Evolutionary conservation across 2,113 vertebrate genomes (phyloP).

Genomic region (Colossoma macropomum): DNA sequence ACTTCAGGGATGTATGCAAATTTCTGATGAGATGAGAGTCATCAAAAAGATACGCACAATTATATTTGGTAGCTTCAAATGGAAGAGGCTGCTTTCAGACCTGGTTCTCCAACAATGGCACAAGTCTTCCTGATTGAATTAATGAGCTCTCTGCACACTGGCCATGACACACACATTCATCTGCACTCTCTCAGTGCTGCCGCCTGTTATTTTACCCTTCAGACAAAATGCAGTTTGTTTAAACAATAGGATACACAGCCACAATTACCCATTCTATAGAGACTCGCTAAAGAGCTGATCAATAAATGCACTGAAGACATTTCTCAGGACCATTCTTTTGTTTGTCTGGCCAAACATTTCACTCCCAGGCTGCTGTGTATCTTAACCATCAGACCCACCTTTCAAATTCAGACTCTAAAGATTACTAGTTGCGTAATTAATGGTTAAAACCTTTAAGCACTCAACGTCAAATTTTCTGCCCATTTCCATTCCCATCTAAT

Average conservation of each 20-base stretch:
- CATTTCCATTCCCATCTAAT: no score
- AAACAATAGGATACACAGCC: constrained; percentile 77
- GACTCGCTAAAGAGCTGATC: constrained; percentile 79
- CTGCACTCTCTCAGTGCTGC: constrained; percentile 63
- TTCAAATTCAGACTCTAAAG: constrained; percentile 2
- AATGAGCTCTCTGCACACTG: constrained; percentile 56
- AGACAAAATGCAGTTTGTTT: constrained; percentile 73
- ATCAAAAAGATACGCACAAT: constrained; percentile 78
- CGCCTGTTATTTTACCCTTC: constrained; percentile 66
- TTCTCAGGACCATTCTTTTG: constrained; percentile 61
- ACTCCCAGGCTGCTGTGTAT: constrained; percentile 39
- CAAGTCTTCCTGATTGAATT: constrained; percentile 49
- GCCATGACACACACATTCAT: constrained; percentile 62
- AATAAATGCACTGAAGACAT: constrained; percentile 76
- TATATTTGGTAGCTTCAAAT: constrained; percentile 76
- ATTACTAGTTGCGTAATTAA: neutral
- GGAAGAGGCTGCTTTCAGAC: constrained; percentile 72
- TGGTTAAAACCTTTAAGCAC: neutral
- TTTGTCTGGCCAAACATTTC: constrained; percentile 45
- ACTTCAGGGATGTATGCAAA: constrained; percentile 81
- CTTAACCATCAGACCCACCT: constrained; percentile 24
- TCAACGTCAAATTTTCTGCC: constrained; percentile 29
- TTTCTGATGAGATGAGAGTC: constrained; percentile 79
- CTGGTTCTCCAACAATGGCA: constrained; percentile 59
- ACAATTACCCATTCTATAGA: constrained; percentile 75